Percentiles rank a stretch among this genome's conserved stretches.
phyloP scores from a whole-genome alignment of 2,797 vertebrate species.

The Sebastes umbrosus region DNA sequence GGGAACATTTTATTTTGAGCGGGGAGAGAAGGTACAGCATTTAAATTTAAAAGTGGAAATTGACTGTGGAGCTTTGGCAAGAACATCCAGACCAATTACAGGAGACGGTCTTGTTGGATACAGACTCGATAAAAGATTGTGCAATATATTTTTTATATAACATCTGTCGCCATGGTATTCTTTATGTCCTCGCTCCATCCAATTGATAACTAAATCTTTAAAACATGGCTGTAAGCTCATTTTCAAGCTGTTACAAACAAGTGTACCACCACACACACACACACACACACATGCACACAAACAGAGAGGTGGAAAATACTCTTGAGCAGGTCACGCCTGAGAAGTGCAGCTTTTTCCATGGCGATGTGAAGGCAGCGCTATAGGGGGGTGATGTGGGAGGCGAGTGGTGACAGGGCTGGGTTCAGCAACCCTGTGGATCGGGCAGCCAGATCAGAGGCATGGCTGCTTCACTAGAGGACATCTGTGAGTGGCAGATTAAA shows the following conservation, averaged over 20 bases:
- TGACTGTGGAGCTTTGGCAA: neutral
- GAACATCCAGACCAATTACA: neutral
- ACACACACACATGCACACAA: neutral
- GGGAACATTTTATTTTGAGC: constrained; percentile 39
- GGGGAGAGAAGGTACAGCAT: neutral
- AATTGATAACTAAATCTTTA: neutral
- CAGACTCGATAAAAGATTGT: neutral
- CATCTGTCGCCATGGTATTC: neutral
- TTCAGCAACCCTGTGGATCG: constrained; percentile 60
- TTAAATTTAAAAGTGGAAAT: constrained; percentile 10
- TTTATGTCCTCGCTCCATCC: neutral
- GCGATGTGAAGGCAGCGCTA: constrained; percentile 62
- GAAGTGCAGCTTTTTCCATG: constrained; percentile 79
- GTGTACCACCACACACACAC: neutral
- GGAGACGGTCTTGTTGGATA: neutral
- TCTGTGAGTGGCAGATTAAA: constrained; percentile 78
- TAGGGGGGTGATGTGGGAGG: constrained; percentile 69
- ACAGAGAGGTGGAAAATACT: constrained; percentile 79
- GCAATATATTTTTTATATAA: neutral
- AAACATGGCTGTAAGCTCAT: neutral
- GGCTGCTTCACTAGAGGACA: constrained; percentile 70
- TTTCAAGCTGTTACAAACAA: constrained; percentile 39
- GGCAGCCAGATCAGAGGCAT: constrained; percentile 76
- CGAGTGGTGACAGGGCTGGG: constrained; percentile 84
- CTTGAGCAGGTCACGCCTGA: constrained; percentile 77